Conservation (phyloP, 2,888 invertebrate genomes). For the Cataglyphis albicans region DNA sequence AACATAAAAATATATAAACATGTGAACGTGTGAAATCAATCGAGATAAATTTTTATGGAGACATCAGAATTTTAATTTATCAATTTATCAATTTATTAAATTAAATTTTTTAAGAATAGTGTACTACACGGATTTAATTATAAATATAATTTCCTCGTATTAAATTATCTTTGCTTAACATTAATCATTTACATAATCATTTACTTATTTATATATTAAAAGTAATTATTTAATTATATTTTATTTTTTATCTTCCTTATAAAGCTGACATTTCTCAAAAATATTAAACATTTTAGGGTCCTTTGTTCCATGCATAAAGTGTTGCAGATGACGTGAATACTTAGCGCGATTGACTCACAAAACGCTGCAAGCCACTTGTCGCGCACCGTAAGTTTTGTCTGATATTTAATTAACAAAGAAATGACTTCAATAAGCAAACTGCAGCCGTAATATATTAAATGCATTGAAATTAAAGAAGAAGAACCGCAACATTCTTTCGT, state of each 20-base stretch:
- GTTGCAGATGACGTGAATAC: not conserved
- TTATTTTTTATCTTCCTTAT: not conserved
- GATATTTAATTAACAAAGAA: not conserved
- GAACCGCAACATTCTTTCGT: not conserved
- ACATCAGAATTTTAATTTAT: not conserved
- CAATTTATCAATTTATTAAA: not conserved
- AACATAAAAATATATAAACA: not conserved
- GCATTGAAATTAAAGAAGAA: constrained; percentile 16
- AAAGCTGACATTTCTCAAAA: not conserved
- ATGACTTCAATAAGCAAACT: constrained; percentile 24
- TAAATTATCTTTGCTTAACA: not conserved
- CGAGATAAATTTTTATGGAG: not conserved
- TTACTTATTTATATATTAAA: not conserved
- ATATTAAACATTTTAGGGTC: not conserved
- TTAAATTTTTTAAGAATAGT: not conserved
- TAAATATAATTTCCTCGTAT: not conserved
- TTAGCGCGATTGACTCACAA: constrained; percentile 8
- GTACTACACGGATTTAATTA: not conserved
- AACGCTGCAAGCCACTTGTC: not conserved
- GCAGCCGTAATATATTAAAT: constrained; percentile 5
- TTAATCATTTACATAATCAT: not conserved
- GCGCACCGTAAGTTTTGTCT: not conserved
- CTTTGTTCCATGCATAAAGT: constrained; percentile 14
- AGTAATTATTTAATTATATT: not conserved
- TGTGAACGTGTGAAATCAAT: not conserved